Base-by-base conservation (phyloP, 2,888 invertebrate genomes). In the Ochropacha duplaris region DNA sequence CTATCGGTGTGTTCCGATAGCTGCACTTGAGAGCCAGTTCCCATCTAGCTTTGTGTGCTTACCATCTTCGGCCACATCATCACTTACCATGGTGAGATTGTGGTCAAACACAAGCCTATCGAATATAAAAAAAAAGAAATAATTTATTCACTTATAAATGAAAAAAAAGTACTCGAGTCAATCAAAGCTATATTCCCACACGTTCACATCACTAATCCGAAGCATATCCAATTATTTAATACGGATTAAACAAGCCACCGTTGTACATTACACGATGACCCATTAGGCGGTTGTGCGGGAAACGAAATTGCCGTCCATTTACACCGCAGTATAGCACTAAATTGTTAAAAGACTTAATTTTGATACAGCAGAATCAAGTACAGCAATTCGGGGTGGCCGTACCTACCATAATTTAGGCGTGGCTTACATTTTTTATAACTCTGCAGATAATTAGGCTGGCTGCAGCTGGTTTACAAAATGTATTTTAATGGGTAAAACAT, bases 331-430 rank as follows among this genome's bases (percentile, higher is more conserved):
- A 62, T 62, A 63, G 60, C 59, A 62, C 66, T 70, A 72, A 76
- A 76, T 74, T 66, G 67, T 52, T 58, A 56, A 59, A 74, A 71
- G 67, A 74, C 72, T 74, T 74, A 68, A 76, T 74, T 73, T 68
- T 52, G 72, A 66, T 68, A 69, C 60, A 65, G 71, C 71, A 52
- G 57, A 56, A 59, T 54, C 22, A 55, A 49, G n/a, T 16, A 26
- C 49, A 24, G 26, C 44, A 44, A 55, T 39, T 55, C 49, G 62
- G 60, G 57, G 49, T 72, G 44, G 2, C 44, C 44, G 44, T 44
- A 44, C 44, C 44, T 44, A 19, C 44, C 19, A 44, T 44, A 16
- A 44, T 44, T 44, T 44, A 44, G 19, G 44, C 19, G 44, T 19
- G 31, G 9, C 19, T 19, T 51, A 22, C 19, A 52, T 52, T 52